A percentile compares a stretch with the other conserved stretches of the same genome.
phyloP scores from a whole-genome alignment of 2,888 invertebrate species.

The Tigriopus californicus region DNA sequence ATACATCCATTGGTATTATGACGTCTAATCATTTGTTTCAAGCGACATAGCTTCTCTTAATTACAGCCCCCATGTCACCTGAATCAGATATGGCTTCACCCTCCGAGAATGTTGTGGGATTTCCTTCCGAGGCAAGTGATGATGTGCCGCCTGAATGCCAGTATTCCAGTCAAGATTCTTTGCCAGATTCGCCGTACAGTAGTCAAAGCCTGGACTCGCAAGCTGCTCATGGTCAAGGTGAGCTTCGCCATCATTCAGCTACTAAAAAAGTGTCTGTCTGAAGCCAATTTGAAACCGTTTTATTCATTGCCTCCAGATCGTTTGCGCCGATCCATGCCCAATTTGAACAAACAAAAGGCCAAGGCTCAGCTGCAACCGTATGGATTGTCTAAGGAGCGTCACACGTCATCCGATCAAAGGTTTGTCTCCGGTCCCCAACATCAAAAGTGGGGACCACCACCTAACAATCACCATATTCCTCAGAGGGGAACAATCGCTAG shows the following conservation, averaged over 20 bases:
- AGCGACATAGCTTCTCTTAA: too few species aligned
- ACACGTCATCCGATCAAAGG: too few species aligned
- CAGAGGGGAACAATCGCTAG: too few species aligned
- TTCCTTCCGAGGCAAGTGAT: neutral
- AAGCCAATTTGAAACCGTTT: neutral
- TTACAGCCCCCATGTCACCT: slow-evolving; percentile 5
- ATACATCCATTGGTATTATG: neutral
- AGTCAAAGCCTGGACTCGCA: slow-evolving; percentile 11
- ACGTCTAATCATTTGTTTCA: too few species aligned
- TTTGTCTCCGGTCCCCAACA: too few species aligned
- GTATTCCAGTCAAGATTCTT: slow-evolving; percentile 16
- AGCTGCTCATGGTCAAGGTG: slow-evolving; percentile 11
- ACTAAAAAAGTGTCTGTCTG: neutral
- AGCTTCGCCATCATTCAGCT: neutral
- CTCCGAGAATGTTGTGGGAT: neutral
- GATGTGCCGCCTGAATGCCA: neutral
- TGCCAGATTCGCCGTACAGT: slow-evolving; percentile 16
- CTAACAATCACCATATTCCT: too few species aligned
- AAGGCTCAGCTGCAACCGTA: too few species aligned
- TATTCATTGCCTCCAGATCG: neutral
- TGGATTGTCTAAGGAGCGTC: too few species aligned
- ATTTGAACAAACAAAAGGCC: neutral
- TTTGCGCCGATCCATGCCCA: slow-evolving; percentile 11
- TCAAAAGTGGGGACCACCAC: too few species aligned
- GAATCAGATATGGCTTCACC: slow-evolving; percentile 4